Conservation (phyloP, 2,113 vertebrate genomes). For the Pelusios castaneus region DNA sequence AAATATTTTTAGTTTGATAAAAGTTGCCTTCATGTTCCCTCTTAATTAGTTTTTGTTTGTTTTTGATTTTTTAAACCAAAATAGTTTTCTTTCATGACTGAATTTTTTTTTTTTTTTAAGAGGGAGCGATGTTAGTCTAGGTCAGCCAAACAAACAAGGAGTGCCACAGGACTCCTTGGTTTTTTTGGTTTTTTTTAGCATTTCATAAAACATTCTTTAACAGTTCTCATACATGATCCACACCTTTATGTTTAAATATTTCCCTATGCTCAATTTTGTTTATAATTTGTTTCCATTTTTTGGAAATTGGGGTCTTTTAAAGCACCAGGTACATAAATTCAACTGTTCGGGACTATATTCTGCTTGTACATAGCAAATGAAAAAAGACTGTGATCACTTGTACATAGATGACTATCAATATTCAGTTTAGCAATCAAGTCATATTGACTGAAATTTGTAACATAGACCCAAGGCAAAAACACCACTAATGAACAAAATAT, state of each 20-base stretch:
- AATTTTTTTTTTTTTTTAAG: too few relatives aligned
- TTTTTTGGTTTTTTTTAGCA: neutral
- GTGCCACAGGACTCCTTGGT: too few relatives aligned
- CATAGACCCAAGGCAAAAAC: neutral
- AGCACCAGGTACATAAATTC: neutral
- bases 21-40: neutral
- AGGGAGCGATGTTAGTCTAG: too few relatives aligned
- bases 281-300: neutral
- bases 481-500: neutral
- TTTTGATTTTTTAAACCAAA: neutral
- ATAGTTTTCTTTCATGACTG: neutral
- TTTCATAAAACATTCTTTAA: neutral
- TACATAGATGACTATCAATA: neutral
- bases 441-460: neutral
- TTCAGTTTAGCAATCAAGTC: neutral
- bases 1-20: neutral
- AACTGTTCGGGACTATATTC: neutral
- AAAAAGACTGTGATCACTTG: neutral
- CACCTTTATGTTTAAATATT: neutral
- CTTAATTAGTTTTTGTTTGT: neutral
- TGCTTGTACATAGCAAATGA: neutral
- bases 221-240: neutral
- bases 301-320: neutral
- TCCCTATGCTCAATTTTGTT: neutral
- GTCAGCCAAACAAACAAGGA: too few relatives aligned